Percentiles rank a stretch among this genome's conserved stretches.
phyloP scores from a whole-genome alignment of 2,888 invertebrate genomes.

The Leucozona laternaria region DNA sequence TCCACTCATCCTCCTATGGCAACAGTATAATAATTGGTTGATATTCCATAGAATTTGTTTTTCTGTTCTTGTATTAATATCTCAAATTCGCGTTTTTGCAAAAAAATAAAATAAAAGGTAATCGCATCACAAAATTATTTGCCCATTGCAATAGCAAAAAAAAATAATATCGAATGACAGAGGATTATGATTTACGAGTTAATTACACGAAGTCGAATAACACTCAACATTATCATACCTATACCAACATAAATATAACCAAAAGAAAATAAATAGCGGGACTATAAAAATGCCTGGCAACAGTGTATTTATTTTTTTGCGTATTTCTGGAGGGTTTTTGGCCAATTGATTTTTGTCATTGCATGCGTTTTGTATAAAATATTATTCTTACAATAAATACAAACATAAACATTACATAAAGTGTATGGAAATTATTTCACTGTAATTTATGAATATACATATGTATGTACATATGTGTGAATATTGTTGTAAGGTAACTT shows the following conservation, averaged over 20 bases:
- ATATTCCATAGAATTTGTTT: not conserved
- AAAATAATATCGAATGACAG: conserved; percentile 47
- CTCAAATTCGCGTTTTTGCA: conserved; percentile 23
- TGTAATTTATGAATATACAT: too few relatives aligned
- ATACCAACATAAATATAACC: not conserved
- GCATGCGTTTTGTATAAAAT: not conserved
- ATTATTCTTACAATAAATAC: not conserved
- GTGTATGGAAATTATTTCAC: too few relatives aligned
- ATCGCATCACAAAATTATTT: not conserved
- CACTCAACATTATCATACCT: conserved; percentile 28
- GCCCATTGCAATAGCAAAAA: conserved; percentile 20
- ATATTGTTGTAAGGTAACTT: too few relatives aligned
- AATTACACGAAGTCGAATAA: conserved; percentile 53
- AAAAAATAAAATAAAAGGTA: not conserved
- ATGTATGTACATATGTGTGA: too few relatives aligned
- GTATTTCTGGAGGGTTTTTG: too few relatives aligned
- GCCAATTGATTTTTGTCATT: not conserved
- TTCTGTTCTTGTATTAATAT: not conserved
- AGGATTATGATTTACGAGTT: conserved; percentile 62
- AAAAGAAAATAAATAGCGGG: not conserved
- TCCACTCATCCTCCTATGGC: not conserved
- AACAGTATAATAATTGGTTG: not conserved
- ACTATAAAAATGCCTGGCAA: not conserved
- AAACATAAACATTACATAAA: too few relatives aligned
- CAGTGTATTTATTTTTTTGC: too few relatives aligned